Evolutionary conservation across 2,797 vertebrate species (phyloP).

Genomic region (Cephalopachus bancanus): DNA sequence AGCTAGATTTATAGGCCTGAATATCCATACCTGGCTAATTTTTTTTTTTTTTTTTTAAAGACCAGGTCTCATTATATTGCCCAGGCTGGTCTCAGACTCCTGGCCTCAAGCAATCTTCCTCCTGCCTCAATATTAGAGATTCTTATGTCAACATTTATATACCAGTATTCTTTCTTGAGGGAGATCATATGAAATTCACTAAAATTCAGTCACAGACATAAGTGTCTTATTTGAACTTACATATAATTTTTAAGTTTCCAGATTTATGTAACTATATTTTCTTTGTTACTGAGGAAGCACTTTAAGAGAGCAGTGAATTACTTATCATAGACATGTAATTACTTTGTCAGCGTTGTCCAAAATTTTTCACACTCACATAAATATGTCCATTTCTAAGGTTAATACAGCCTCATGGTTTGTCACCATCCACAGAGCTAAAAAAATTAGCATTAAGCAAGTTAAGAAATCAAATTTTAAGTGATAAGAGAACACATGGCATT

Average conservation of each 20-base stretch:
- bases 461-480: neutral
- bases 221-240: neutral
- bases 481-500: neutral
- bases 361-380: neutral
- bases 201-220: neutral
- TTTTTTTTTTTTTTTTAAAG: no score
- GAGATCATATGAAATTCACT: neutral
- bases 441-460: neutral
- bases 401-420: neutral
- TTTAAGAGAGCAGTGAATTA: neutral
- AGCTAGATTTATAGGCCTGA: no score
- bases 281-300: neutral
- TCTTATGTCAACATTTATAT: neutral
- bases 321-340: neutral
- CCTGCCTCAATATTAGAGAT: neutral
- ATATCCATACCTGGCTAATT: no score
- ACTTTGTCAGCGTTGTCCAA: slow-evolving; percentile 17
- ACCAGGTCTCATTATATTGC: no score
- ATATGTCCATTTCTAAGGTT: neutral
- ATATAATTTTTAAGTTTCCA: neutral
- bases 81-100: no score
- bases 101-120: no score
- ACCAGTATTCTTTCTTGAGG: neutral
- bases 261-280: neutral
- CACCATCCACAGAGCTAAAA: neutral